Conservation (phyloP, 1,140 invertebrate genomes). For the Aphaenogaster ashmeadi region DNA sequence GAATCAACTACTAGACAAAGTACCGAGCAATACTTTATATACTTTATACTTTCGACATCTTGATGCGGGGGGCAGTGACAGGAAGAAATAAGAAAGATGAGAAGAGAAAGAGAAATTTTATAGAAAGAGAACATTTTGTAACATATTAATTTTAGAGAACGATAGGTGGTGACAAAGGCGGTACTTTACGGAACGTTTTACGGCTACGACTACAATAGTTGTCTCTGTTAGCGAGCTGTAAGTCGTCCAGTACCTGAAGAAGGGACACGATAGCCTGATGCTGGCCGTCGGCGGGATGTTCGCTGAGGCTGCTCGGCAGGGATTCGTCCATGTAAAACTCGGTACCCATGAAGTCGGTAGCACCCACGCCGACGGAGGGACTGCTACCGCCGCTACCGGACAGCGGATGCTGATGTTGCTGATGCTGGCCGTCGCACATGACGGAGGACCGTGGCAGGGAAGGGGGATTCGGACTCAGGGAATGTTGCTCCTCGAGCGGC, state of each 20-base stretch:
- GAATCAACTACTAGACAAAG: slow-evolving; percentile 27
- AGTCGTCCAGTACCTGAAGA: slow-evolving; percentile 88
- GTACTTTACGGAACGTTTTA: slow-evolving; percentile 80
- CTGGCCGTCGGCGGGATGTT: slow-evolving; percentile 88
- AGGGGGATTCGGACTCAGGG: slow-evolving; percentile 73
- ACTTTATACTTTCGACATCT: neutral
- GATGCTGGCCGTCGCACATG: slow-evolving; percentile 83
- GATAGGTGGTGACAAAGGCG: slow-evolving; percentile 42
- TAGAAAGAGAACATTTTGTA: slow-evolving; percentile 25
- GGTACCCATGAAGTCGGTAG: slow-evolving; percentile 91
- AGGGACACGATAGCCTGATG: slow-evolving; percentile 90
- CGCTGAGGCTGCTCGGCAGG: slow-evolving; percentile 90
- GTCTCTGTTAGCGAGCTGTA: slow-evolving; percentile 83
- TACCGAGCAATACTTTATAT: neutral
- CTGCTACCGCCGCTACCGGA: slow-evolving; percentile 82
- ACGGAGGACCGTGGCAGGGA: slow-evolving; percentile 70
- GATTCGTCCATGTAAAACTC: slow-evolving; percentile 96
- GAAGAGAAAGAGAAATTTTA: neutral
- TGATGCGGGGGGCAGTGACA: neutral
- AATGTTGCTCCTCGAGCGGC: slow-evolving; percentile 81
- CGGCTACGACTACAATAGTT: slow-evolving; percentile 81
- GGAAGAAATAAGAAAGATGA: neutral
- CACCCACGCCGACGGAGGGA: slow-evolving; percentile 81
- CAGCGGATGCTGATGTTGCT: slow-evolving; percentile 73
- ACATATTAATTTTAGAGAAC: neutral